Conservation (phyloP, 2,797 vertebrate genomes). For the Xenops minutus region DNA sequence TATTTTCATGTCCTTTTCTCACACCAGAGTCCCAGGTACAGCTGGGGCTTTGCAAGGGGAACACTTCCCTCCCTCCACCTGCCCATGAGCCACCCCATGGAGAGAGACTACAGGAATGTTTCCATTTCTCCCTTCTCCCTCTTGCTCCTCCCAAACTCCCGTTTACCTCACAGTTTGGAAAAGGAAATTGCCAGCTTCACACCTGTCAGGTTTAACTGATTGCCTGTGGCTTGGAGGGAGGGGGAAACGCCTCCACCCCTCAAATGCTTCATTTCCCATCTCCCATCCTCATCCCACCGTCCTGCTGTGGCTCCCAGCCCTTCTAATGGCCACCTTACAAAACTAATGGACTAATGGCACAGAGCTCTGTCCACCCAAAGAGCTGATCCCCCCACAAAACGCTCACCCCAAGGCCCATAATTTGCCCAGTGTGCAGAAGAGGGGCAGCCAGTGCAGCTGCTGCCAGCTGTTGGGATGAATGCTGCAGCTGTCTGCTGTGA, state of each 20-base stretch:
- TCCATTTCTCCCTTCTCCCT: neutral
- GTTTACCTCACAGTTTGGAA: slow-evolving; percentile 12
- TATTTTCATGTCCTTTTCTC: neutral
- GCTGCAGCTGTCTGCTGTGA: slow-evolving; percentile 61
- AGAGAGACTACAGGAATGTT: neutral
- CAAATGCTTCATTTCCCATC: neutral
- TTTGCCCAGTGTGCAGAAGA: neutral
- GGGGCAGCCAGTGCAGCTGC: slow-evolving; percentile 17
- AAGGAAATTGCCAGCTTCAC: slow-evolving; percentile 50
- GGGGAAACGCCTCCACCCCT: neutral
- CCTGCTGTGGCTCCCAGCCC: neutral
- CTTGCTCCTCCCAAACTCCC: neutral
- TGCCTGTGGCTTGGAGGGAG: neutral
- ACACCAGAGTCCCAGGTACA: neutral
- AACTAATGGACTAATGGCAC: neutral
- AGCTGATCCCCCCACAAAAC: neutral
- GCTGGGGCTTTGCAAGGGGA: neutral
- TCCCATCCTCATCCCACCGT: neutral
- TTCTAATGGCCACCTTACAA: neutral
- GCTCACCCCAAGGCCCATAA: neutral
- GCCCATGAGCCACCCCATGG: neutral
- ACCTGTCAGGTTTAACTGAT: slow-evolving; percentile 55
- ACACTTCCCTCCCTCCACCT: neutral
- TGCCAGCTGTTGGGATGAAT: slow-evolving; percentile 34
- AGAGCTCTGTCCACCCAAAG: neutral